Percentiles rank a stretch among this genome's conserved stretches.
phyloP scores from a whole-genome alignment of 2,888 invertebrate genomes.

The Napeogenes inachia region DNA sequence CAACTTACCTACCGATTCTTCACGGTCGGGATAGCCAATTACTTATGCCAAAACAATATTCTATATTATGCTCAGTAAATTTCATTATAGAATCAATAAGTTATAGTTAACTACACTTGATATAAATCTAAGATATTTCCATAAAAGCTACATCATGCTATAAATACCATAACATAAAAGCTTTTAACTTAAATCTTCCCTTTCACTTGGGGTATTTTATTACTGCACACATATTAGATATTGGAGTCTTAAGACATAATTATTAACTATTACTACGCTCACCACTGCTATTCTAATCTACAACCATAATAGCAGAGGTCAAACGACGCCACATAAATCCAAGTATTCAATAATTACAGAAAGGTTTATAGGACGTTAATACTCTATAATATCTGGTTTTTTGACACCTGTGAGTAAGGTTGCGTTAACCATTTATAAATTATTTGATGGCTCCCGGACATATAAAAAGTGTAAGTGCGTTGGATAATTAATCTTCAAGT shows the following conservation, averaged over 20 bases:
- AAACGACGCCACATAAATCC: conserved; percentile 25
- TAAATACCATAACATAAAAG: too few relatives aligned
- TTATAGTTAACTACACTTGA: neutral
- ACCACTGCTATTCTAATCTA: neutral
- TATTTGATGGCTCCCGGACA: conserved; percentile 5
- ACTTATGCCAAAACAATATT: conserved; percentile 3
- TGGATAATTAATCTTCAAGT: too few relatives aligned
- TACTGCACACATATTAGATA: too few relatives aligned
- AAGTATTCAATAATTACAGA: conserved; percentile 27
- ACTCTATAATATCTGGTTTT: conserved; percentile 17
- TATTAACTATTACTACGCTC: too few relatives aligned
- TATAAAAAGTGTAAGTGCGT: neutral
- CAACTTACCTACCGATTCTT: conserved; percentile 1
- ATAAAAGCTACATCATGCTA: neutral
- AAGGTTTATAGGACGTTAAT: conserved; percentile 24
- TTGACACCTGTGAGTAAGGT: conserved; percentile 6
- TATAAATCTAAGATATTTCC: neutral
- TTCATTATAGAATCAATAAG: neutral
- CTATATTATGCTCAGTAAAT: neutral
- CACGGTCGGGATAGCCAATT: conserved; percentile 2
- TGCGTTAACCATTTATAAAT: conserved; percentile 3
- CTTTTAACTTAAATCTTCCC: too few relatives aligned
- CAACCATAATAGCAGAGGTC: conserved; percentile 23
- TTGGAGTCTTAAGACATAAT: too few relatives aligned
- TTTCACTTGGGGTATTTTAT: too few relatives aligned